Conservation (phyloP, 23 tunicate species). For the Styela clava region DNA sequence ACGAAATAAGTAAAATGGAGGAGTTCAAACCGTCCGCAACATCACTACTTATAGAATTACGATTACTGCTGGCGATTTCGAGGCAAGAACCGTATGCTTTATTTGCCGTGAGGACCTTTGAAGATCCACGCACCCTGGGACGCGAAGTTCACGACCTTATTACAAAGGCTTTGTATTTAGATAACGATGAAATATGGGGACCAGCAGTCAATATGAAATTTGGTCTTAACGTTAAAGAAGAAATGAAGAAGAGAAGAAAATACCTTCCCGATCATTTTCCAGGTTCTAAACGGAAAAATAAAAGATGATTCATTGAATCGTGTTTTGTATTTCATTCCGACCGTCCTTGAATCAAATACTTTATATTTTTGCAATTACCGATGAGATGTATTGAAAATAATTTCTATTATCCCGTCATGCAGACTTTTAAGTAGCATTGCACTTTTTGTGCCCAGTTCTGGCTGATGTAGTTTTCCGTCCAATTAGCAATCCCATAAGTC, state of each 20-base stretch:
- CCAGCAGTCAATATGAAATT: slow-evolving; percentile 87
- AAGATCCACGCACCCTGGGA: slow-evolving; percentile 67
- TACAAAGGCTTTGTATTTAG: slow-evolving; percentile 71
- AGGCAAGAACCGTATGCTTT: slow-evolving; percentile 73
- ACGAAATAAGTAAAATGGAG: slow-evolving; percentile 60
- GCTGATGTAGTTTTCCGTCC: too few relatives aligned
- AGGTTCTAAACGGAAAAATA: slow-evolving; percentile 52
- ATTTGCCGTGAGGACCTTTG: slow-evolving; percentile 71
- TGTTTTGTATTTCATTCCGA: not conserved
- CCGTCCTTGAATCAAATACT: too few relatives aligned
- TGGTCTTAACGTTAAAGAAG: slow-evolving; percentile 89
- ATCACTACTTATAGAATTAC: slow-evolving; percentile 71
- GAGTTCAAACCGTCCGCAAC: slow-evolving; percentile 55
- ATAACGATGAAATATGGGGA: slow-evolving; percentile 94
- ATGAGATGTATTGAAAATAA: too few relatives aligned
- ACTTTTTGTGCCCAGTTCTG: too few relatives aligned
- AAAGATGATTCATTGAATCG: not conserved
- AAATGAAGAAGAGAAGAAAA: slow-evolving; percentile 64
- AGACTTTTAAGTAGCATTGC: too few relatives aligned
- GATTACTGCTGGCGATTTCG: slow-evolving; percentile 69
- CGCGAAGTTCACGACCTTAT: slow-evolving; percentile 76
- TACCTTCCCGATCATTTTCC: slow-evolving; percentile 86
- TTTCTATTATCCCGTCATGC: too few relatives aligned
- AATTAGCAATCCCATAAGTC: too few relatives aligned
- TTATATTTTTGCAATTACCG: too few relatives aligned